Base-by-base conservation (phyloP, 2,888 invertebrate genomes). In the Oconnorella tubifera region DNA sequence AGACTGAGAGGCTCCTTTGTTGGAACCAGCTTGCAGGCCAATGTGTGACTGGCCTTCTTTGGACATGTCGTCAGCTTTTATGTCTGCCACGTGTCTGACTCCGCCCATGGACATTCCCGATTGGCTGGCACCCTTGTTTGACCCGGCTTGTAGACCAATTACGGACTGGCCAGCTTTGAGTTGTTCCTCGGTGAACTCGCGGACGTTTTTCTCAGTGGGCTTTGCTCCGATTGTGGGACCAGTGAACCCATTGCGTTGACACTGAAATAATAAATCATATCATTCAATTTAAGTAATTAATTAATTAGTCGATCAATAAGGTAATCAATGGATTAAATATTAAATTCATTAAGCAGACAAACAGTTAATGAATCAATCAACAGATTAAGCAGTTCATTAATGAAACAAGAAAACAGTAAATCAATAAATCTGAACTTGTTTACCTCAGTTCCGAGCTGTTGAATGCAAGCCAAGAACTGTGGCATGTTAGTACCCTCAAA, bases 401-500 rank as follows among this genome's bases (percentile, higher is more conserved):
- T 40, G 40, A 10, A 40, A 40, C 40, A 40, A 40, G 19, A 40
- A 19, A 10, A 14, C 40, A 14, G 40, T 40, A 19, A 19, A 10
- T 40, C 40, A 14, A 40, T 40, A 40, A 19, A 40, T 40, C 10
- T 40, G 10, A 19, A 10, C 10, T 40, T 23, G n/a, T 53, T 23
- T 25, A 81, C 82, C 77, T 82, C 81, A 33, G 79, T 77, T 28
- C 82, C 82, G 3, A 81, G 74, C 68, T 79, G 78, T 3, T 79
- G 74, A 53, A 82, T 73, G 31, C 78, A 77, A 29, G 77, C 74
- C n/a, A 82, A 69, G 48, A 82, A 79, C 75, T 80, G 80, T 3
- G 80, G 77, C 78, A 82, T 78, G 68, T 82, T 81, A 40, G 77
- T 70, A 56, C 78, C 79, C 63, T 82, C 82, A 60, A 69, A 82